These are phyloP conservation scores for Calephelis virginiensis DNA, from an alignment of 1,140 invertebrate genomes.

Conservation along the genomic window DNA sequence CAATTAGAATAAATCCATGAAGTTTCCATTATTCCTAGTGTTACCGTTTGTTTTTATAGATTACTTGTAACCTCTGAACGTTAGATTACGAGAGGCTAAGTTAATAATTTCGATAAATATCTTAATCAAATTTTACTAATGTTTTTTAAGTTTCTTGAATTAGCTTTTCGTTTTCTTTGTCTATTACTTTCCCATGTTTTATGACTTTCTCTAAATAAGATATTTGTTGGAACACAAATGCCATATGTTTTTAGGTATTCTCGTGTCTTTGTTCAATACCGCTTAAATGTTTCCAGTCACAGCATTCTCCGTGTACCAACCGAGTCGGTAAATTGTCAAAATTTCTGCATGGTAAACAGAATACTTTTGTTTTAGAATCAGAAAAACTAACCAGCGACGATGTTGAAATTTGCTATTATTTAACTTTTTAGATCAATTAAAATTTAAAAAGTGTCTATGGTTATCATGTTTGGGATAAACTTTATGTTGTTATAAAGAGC, in stretches of 20 bases:
- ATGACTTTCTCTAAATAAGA: conserved; percentile 38
- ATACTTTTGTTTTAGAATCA: no score
- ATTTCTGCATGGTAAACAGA: no score
- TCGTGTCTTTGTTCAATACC: conserved; percentile 40
- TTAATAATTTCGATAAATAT: conserved; percentile 44
- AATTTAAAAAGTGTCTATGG: no score
- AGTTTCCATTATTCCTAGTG: conserved; percentile 19
- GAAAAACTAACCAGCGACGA: no score
- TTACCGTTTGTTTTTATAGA: conserved; percentile 25
- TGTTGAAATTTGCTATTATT: no score
- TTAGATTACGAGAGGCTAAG: conserved; percentile 45
- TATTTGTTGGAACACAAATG: conserved; percentile 39
- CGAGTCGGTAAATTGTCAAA: no score
- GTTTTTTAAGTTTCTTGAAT: conserved; percentile 39
- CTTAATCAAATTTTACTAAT: conserved; percentile 44
- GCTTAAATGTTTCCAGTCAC: not conserved
- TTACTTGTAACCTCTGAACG: conserved; percentile 30
- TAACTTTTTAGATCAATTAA: no score
- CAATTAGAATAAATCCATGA: conserved; percentile 38
- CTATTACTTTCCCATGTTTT: conserved; percentile 41
- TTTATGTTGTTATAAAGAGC: no score
- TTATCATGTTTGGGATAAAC: no score
- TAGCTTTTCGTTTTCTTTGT: conserved; percentile 39
- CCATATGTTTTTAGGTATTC: conserved; percentile 37
- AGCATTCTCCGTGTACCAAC: no score